Percentiles rank a stretch among this genome's conserved stretches.
phyloP scores from a whole-genome alignment of 2,888 invertebrate species.

The Ophion ventricosus region DNA sequence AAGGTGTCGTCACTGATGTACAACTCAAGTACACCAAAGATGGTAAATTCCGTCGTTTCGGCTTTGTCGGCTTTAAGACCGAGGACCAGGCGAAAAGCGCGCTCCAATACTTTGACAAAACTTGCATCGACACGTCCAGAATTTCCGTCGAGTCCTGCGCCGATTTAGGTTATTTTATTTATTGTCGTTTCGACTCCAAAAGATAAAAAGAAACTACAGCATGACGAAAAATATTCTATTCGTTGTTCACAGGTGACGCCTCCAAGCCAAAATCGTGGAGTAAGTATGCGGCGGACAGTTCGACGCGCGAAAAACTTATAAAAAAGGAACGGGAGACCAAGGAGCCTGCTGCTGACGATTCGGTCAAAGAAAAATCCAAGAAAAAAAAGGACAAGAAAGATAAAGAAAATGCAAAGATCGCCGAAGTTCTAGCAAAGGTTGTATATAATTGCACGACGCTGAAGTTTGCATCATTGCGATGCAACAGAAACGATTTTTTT shows the following conservation, averaged over 20 bases:
- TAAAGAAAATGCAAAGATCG: conserved; percentile 84
- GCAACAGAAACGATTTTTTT: no score
- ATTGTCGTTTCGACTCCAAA: background rate
- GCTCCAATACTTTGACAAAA: conserved; percentile 91
- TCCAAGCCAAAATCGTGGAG: conserved; percentile 96
- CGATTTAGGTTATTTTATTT: conserved; percentile 85
- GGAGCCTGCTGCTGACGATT: conserved; percentile 70
- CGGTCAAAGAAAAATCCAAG: conserved; percentile 71
- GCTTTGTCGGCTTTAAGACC: conserved; percentile 95
- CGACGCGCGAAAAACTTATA: conserved; percentile 86
- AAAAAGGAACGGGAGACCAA: conserved; percentile 73
- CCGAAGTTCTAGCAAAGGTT: conserved; percentile 88
- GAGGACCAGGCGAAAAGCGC: conserved; percentile 92
- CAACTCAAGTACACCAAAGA: conserved; percentile 96
- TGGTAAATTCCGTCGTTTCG: conserved; percentile 96
- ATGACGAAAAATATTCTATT: background rate
- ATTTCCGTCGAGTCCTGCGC: conserved; percentile 91
- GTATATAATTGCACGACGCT: conserved; percentile 9
- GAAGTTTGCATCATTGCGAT: no score
- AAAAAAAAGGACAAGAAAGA: conserved; percentile 72
- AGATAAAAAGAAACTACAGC: no score
- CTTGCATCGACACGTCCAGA: conserved; percentile 92
- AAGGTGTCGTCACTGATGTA: conserved; percentile 96
- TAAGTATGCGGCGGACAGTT: conserved; percentile 93
- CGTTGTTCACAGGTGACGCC: conserved; percentile 83